Conservation (phyloP, 2,113 vertebrate genomes). For the Mobula birostris region DNA sequence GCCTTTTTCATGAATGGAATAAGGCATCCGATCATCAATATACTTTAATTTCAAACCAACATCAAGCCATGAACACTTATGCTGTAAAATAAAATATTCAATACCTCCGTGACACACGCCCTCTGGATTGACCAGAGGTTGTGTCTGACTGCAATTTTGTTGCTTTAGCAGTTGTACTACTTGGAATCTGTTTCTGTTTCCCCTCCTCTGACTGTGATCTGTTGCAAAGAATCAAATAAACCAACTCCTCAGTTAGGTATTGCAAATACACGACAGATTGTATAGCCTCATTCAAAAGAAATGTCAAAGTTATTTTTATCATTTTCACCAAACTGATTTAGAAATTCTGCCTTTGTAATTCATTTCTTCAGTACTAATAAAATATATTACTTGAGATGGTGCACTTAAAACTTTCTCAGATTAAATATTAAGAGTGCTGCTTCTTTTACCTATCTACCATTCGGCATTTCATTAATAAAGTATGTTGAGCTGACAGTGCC, state of each 20-base stretch:
- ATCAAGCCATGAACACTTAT: neutral
- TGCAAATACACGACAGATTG: neutral
- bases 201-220: constrained; percentile 98
- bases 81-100: neutral
- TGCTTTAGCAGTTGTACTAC: constrained; percentile 97
- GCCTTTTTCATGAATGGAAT: neutral
- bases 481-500: neutral
- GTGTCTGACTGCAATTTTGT: constrained; percentile 96
- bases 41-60: neutral
- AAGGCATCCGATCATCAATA: neutral
- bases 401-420: neutral
- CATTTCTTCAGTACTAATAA: neutral
- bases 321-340: neutral
- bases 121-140: constrained; percentile 88
- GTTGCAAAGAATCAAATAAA: constrained; percentile 74
- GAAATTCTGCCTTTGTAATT: neutral
- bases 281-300: neutral
- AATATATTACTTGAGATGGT: neutral
- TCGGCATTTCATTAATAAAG: neutral
- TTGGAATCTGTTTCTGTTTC: constrained; percentile 96
- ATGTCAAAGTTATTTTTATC: neutral
- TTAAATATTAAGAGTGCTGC: neutral
- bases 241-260: neutral
- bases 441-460: neutral
- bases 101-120: constrained; percentile 98